Conservation (phyloP, 2,888 invertebrate genomes). For the Dolichomitus sp. region DNA sequence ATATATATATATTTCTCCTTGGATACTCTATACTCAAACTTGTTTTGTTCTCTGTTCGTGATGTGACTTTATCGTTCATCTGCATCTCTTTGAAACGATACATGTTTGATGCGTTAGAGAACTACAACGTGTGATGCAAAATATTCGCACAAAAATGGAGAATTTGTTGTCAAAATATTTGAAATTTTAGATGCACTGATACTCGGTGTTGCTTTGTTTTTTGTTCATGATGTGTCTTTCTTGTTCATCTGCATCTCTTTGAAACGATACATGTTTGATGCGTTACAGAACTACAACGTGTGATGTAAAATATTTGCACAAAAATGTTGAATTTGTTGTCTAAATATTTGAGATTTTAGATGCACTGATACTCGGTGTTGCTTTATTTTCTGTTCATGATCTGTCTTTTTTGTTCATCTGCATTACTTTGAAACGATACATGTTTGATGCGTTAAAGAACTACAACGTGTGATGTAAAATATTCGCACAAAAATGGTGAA, state of each 20-base stretch:
- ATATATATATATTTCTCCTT: conserved; percentile 35
- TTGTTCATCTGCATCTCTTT: neutral
- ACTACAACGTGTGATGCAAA: neutral
- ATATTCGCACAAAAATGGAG: neutral
- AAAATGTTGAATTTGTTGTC: neutral
- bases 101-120: neutral
- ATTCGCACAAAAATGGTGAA: neutral
- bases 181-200: too few species aligned
- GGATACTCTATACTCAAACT: conserved; percentile 12
- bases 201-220: too few species aligned
- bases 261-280: neutral
- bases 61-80: neutral
- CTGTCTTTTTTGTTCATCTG: neutral
- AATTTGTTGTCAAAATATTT: neutral
- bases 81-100: conserved; percentile 6
- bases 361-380: too few species aligned
- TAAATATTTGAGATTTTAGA: too few species aligned
- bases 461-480: neutral
- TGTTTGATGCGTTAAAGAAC: neutral
- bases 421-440: conserved; percentile 1
- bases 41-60: neutral
- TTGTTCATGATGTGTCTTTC: neutral
- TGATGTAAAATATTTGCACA: neutral
- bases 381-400: too few species aligned
- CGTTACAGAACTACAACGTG: neutral